phyloP scores from a whole-genome alignment of 2,888 invertebrate genomes.

The Acanthosepion lycidas region DNA sequence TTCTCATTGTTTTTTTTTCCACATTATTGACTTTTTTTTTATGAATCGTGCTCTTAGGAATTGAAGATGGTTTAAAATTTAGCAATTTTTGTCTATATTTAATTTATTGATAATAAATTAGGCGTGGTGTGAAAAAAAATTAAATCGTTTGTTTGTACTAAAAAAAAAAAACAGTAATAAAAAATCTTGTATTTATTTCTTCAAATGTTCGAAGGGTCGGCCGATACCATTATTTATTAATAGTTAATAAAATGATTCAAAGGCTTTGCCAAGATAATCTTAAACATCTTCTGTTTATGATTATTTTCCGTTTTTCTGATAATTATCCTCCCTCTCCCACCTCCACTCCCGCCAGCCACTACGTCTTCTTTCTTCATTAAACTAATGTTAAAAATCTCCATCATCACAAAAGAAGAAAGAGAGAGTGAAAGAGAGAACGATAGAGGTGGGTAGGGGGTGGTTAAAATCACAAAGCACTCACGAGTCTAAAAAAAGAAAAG shows the following conservation, averaged over 20 bases:
- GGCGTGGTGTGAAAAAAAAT: background rate
- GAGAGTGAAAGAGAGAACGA: background rate
- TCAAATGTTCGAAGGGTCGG: background rate
- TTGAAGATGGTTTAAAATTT: background rate
- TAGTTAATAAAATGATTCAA: background rate
- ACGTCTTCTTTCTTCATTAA: slow-evolving; percentile 17
- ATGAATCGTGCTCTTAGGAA: background rate
- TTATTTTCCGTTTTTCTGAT: background rate
- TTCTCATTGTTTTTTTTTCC: background rate
- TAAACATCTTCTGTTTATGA: background rate
- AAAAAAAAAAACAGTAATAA: background rate
- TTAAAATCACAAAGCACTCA: slow-evolving; percentile 5
- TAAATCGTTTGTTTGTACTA: background rate
- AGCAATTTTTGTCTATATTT: background rate
- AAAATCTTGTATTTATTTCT: background rate
- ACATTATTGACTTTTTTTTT: background rate
- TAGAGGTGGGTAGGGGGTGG: background rate
- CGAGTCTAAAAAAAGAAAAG: background rate
- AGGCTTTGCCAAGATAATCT: background rate
- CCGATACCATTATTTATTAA: background rate
- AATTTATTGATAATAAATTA: background rate
- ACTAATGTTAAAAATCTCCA: slow-evolving; percentile 25
- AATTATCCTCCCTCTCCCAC: background rate
- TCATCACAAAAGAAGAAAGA: background rate
- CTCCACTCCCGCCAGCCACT: background rate